phyloP scores from a whole-genome alignment of 1,140 invertebrate species.

The Melipona quadrifasciata region DNA sequence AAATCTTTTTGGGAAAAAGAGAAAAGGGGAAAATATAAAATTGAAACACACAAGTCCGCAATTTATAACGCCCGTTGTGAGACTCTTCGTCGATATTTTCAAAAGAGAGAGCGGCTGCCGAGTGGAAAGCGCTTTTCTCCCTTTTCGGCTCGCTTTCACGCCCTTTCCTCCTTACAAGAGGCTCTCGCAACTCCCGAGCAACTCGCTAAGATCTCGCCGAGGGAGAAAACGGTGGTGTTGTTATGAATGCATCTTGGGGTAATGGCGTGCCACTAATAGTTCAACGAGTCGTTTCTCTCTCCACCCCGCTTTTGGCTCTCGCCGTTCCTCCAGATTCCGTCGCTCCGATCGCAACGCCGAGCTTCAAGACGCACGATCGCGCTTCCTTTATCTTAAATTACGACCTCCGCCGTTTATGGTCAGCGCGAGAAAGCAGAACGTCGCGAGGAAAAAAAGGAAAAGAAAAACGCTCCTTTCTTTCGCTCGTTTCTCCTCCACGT shows the following conservation, averaged over 20 bases:
- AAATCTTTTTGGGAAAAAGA: too few species aligned
- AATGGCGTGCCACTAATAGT: slow-evolving; percentile 74
- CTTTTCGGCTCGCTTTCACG: not conserved
- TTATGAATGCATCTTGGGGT: slow-evolving; percentile 69
- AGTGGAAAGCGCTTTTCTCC: not conserved
- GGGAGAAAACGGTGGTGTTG: slow-evolving; percentile 47
- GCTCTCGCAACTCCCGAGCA: not conserved
- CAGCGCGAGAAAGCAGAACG: slow-evolving; percentile 46
- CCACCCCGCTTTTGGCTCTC: slow-evolving; percentile 8
- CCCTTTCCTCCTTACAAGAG: not conserved
- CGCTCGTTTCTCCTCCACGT: not conserved
- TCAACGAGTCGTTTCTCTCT: slow-evolving; percentile 59
- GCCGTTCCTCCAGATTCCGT: slow-evolving; percentile 40
- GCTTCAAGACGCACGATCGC: slow-evolving; percentile 72
- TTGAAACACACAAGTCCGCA: not conserved
- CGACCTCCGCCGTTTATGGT: slow-evolving; percentile 68
- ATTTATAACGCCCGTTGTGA: not conserved
- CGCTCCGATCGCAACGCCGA: slow-evolving; percentile 44
- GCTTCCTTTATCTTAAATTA: slow-evolving; percentile 73
- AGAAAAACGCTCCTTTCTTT: not conserved
- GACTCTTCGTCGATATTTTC: not conserved
- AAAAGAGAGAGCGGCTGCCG: not conserved
- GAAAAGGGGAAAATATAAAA: too few species aligned
- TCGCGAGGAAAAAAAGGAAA: slow-evolving; percentile 3
- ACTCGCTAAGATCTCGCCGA: slow-evolving; percentile 5